Percentiles rank a stretch among this genome's conserved stretches.
Conservation (phyloP, 2,797 vertebrate genomes). For the Acanthurus tractus region DNA sequence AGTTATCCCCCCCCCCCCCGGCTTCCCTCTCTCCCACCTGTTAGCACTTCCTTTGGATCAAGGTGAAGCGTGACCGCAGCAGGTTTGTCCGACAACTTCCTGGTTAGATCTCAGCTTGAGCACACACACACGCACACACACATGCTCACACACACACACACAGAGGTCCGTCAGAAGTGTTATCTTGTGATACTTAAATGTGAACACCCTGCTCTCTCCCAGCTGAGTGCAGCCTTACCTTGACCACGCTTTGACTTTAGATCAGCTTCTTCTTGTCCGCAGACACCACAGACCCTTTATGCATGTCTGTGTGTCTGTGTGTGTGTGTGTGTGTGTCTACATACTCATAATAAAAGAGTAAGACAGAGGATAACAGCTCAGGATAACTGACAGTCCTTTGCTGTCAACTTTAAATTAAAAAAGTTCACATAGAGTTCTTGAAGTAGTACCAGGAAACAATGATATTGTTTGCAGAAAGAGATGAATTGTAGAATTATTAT, state of each 20-base stretch:
- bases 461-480: too few species aligned
- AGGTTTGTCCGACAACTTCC: slow-evolving; percentile 22
- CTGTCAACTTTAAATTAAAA: too few species aligned
- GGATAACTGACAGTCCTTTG: too few species aligned
- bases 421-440: too few species aligned
- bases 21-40: neutral
- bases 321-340: neutral
- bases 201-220: slow-evolving; percentile 24
- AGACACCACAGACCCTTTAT: too few species aligned
- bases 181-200: slow-evolving; percentile 9
- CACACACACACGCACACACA: too few species aligned
- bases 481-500: too few species aligned
- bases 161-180: slow-evolving; percentile 27
- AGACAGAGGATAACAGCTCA: neutral
- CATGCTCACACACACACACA: slow-evolving; percentile 4
- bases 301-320: neutral
- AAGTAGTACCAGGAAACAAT: too few species aligned
- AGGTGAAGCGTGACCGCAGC: slow-evolving; percentile 26
- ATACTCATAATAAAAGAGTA: neutral
- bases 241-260: slow-evolving; percentile 38
- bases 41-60: slow-evolving; percentile 25
- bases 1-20: neutral
- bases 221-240: slow-evolving; percentile 12
- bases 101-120: neutral
- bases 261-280: slow-evolving; percentile 12